phyloP scores from a whole-genome alignment of 2,888 invertebrate genomes.

The Callimorpha dominula region DNA sequence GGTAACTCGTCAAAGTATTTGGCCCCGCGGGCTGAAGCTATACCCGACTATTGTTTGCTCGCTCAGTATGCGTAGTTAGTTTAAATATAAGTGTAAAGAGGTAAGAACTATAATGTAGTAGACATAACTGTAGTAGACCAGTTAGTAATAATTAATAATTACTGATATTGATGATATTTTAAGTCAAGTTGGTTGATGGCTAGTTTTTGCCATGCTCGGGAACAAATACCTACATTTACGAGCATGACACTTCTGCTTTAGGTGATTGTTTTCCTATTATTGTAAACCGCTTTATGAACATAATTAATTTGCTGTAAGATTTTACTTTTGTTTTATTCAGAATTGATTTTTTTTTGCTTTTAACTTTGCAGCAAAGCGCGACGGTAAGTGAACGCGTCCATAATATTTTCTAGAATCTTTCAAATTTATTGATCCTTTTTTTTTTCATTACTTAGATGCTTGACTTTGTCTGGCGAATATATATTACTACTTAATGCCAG shows the following conservation, averaged over 20 bases:
- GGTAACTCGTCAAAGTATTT: neutral
- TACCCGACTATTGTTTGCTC: too few relatives aligned
- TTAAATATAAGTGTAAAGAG: too few relatives aligned
- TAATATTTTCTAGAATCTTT: constrained; percentile 6
- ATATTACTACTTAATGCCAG: neutral
- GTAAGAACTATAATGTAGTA: too few relatives aligned
- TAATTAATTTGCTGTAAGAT: neutral
- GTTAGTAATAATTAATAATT: too few relatives aligned
- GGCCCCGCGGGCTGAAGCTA: neutral
- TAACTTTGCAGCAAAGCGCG: constrained; percentile 16
- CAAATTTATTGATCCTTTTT: neutral
- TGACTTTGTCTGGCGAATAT: neutral
- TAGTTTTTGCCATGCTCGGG: too few relatives aligned
- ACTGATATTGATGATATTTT: too few relatives aligned
- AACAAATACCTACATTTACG: too few relatives aligned
- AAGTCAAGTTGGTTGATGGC: too few relatives aligned
- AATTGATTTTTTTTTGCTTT: constrained; percentile 10
- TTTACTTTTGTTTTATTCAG: neutral
- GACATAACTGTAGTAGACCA: too few relatives aligned
- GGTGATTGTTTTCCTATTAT: neutral
- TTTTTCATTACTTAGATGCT: neutral
- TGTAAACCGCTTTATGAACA: neutral
- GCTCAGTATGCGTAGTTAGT: too few relatives aligned
- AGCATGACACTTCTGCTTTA: too few relatives aligned
- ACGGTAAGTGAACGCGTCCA: constrained; percentile 15